Evolutionary conservation across 2,113 vertebrate genomes (phyloP).

Genomic region (Coregonus clupeaformis): DNA sequence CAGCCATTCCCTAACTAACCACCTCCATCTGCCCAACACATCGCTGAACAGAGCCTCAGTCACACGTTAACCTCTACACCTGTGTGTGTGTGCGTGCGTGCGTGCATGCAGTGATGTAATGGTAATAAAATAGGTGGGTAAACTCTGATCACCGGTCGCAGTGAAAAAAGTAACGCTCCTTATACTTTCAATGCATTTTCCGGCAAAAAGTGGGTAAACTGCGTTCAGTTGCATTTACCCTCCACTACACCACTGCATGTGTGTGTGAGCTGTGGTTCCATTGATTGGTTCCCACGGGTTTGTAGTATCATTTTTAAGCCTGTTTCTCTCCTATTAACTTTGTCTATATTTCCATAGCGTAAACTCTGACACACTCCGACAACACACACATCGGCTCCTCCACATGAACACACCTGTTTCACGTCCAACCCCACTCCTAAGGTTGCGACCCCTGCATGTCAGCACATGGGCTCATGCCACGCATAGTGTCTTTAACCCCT

Average conservation of each 20-base stretch:
- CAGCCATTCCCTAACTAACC: background rate
- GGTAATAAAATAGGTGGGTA: no score
- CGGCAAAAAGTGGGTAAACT: no score
- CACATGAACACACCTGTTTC: conserved; percentile 4
- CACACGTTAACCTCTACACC: background rate
- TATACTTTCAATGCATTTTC: no score
- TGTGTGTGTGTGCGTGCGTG: background rate
- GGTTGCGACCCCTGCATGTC: conserved; percentile 7
- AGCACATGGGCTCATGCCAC: conserved; percentile 23
- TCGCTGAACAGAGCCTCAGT: background rate
- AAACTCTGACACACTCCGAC: background rate
- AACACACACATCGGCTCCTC: background rate
- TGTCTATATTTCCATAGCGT: background rate
- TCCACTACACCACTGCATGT: no score
- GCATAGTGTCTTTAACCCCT: conserved; percentile 36
- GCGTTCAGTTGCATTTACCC: no score
- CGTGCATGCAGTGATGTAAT: background rate
- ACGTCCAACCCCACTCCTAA: conserved; percentile 9
- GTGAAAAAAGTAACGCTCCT: no score
- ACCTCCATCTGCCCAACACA: conserved; percentile 14
- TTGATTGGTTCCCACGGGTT: no score
- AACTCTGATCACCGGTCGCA: no score
- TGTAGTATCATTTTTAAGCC: no score
- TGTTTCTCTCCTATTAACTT: no score
- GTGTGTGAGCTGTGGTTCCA: background rate